Conservation (phyloP, 1,140 invertebrate genomes). For the Pseudomyrmex cubaensis region DNA sequence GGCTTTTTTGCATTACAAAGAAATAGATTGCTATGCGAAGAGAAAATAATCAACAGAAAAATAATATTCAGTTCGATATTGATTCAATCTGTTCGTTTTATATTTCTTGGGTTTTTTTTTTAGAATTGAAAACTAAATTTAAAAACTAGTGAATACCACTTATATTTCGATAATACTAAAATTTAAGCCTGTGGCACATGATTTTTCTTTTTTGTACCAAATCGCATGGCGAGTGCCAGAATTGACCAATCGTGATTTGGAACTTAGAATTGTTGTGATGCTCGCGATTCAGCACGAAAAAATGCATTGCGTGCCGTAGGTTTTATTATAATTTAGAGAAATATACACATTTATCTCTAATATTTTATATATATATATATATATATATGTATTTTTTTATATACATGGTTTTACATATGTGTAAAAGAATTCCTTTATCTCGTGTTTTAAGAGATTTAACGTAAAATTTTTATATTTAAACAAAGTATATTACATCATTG, state of each 20-base stretch:
- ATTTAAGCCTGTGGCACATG: background rate
- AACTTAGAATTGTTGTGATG: no score
- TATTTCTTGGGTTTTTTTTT: conserved; percentile 20
- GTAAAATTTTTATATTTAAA: background rate
- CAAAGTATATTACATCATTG: background rate
- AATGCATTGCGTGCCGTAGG: no score
- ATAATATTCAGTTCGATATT: conserved; percentile 3
- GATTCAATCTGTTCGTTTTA: background rate
- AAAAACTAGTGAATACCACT: conserved; percentile 16
- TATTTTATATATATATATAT: no score
- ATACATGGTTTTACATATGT: no score
- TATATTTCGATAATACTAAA: conserved; percentile 44
- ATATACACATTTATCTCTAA: no score
- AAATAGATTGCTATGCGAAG: background rate
- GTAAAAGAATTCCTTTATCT: background rate
- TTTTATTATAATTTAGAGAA: no score
- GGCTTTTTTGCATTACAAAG: conserved; percentile 23
- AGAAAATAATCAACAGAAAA: conserved; percentile 4
- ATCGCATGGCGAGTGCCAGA: no score
- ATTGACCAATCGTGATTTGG: no score
- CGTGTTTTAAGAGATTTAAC: background rate
- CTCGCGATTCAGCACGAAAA: no score
- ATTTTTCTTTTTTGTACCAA: no score
- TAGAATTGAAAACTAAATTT: conserved; percentile 17
- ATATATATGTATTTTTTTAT: no score